Evolutionary conservation across 2,888 invertebrate species (phyloP), one percentile per base, ranked within the genome.

Genomic region (Parasteatoda lunata): DNA sequence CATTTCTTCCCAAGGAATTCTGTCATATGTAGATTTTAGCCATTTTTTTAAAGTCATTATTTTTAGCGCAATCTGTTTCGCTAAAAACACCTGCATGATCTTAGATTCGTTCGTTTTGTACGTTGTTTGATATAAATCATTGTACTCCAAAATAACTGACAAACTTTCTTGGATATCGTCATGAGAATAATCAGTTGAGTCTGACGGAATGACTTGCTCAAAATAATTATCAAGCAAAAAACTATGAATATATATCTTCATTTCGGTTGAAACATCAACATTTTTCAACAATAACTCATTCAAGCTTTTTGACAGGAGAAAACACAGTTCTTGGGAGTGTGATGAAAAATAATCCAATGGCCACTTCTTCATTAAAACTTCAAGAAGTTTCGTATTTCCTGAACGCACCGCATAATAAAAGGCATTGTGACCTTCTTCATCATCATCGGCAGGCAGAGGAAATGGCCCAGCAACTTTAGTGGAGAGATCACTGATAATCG

Each of bases 331-430:
- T 52, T 9, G n/a, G 3, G 30, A 1, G 30, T 30, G 30, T 30
- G 30, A 30, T 30, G 30, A 30, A 30, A 30, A 30, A 30, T 30
- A 30, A 30, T 30, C 30, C 30, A 30, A 30, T 51, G 51, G 51
- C 52, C 73, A 72, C 48, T 72, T 48, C 5, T n/a, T 5, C n/a
- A 13, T 49, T 9, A 73, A 52, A n/a, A n/a, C 13, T 30, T 52
- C 49, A n/a, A 73, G n/a, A 7, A 73, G 45, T 4, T n/a, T 49
- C 5, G 6, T 7, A 51, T 73, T 52, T 11, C n/a, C 48, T 15
- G 52, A 73, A 7, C n/a, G 30, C 6, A 73, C 51, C 0, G 73
- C 52, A 49, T 73, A 73, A 11, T 73, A 73, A 52, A 73, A 73
- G 6, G 73, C 15, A 73, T 73, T 73, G 54, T 77, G 77, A 5